Evolutionary conservation across 2,113 vertebrate genomes (phyloP).

Genomic region (Percopsis transmontana): DNA sequence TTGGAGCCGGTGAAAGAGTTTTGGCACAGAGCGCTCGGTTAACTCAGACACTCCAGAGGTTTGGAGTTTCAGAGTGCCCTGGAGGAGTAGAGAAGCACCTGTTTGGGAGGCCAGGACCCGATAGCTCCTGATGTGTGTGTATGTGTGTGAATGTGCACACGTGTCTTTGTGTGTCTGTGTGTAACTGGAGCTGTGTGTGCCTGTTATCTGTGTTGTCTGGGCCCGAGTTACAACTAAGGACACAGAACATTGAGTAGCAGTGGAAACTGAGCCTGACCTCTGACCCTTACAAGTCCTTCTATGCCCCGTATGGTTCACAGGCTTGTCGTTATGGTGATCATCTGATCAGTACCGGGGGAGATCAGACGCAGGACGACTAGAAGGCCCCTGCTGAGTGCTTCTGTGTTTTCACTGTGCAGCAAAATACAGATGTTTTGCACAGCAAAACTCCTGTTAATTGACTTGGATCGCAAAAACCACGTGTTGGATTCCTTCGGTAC

Average conservation of each 20-base stretch:
- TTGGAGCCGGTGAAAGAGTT: background rate
- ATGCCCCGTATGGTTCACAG: conserved; percentile 24
- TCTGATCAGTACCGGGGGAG: conserved; percentile 32
- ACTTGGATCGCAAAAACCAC: conserved; percentile 7
- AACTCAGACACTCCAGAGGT: conserved; percentile 58
- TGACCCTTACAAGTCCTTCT: conserved; percentile 42
- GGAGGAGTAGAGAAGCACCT: conserved; percentile 61
- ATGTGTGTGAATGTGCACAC: background rate
- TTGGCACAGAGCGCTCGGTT: conserved; percentile 22
- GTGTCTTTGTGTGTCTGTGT: conserved; percentile 15
- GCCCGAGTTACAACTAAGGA: conserved; percentile 49
- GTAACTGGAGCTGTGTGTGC: conserved; percentile 60
- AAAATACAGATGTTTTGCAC: conserved; percentile 4
- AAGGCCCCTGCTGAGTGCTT: background rate
- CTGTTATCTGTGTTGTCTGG: conserved; percentile 55
- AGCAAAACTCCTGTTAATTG: conserved; percentile 4
- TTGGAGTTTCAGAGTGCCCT: conserved; percentile 59
- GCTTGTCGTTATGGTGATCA: conserved; percentile 51
- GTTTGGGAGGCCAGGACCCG: conserved; percentile 27
- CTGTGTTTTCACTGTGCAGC: background rate
- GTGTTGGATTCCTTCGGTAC: background rate
- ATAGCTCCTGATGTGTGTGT: conserved; percentile 1
- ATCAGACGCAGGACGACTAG: conserved; percentile 9
- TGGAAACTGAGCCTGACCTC: conserved; percentile 56
- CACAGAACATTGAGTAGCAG: conserved; percentile 51